Base-by-base conservation (phyloP, 2,113 vertebrate species). In the Neodontobutis hainanensis region DNA sequence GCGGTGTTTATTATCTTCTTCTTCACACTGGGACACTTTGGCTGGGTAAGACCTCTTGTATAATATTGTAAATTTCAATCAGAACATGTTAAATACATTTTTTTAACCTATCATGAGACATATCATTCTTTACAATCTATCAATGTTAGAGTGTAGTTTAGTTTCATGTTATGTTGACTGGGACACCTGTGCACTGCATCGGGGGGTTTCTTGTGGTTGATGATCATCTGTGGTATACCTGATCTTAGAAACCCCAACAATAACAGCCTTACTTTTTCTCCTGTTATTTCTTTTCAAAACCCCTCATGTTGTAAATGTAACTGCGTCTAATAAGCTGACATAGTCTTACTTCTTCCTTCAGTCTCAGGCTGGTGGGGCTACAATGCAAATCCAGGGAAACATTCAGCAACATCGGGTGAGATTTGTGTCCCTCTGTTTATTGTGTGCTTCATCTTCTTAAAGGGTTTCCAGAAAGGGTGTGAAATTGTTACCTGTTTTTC, bases 141-240 rank as follows among this genome's bases (percentile, higher is more conserved):
- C 15, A 19, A 6, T 15, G 48, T 27, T 11, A 45, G 6, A 57
- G 35, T 5, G 15, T 7, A 52, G 10, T 11, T 14, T 42, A 6
- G 34, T 50, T 52, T 0, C 53, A 9, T 38, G 14, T 7, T 14
- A 11, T 10, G 2, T 55, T 0, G 38, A 27, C 38, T 48, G 11
- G 32, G 63, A 46, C 66, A 78, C 10, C 46, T 72, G 45, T 40
- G 52, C 11, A 36, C 7, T 27, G 40, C 75, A 68, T 53, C 59
- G 84, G 68, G 40, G 40, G 57, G 75, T 78, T 69, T 78, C 48
- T 65, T 82, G 86, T 87, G 74, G 82, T 86, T 80, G 77, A 8
- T 14, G 16, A n/a, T 14, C 7, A 65, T 40, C 5, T 83, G 83
- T 81, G 76, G 68, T 70, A 7, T 62, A 75, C 49, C 27, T 52